Base-by-base conservation (phyloP, 2,113 vertebrate genomes). In the Colossoma macropomum region DNA sequence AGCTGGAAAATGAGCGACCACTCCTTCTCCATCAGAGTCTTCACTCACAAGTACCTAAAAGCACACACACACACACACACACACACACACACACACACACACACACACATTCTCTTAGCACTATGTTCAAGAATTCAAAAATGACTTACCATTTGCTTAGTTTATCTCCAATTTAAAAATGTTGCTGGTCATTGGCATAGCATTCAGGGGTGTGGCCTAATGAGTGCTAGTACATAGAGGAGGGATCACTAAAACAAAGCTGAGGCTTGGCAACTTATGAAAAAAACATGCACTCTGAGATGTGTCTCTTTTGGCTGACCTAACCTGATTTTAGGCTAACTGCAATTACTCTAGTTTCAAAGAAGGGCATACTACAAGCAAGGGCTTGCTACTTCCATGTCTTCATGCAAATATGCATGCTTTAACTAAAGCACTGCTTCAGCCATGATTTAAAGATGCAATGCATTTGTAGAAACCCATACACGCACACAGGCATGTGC, bases 1-100 rank as follows among this genome's bases (percentile, higher is more conserved):
- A 8, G 98, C 98, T 84, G 97, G 97, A 91, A 99, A 99, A 93
- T 99, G 98, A 82, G 98, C 97, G 91, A 99, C 96, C n/a, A 98
- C 94, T 63, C 97, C 98, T 25, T 97, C 96, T 0, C 97, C 97
- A 38, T 99, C 97, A 0, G 96, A 97, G 86, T 99, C 98, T 85
- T 99, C 98, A 0, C 96, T 99, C 92, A 99, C 95, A 77, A 99
- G 89, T 0, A 99, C 98, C 98, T 99, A 92, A 80, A 85, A 23
- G 82, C 5, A 84, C 27, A 83, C 19, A 83, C 63, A 80, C 74
- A 81, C 78, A 82, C 72, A 86, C 54, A 72, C 68, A 72, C 30
- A 74, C n/a, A 52, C 72, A 86, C 54, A 72, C 41, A 76, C 81
- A 50, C 54, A 62, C 78, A 74, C 52, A 69, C 34, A 54, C 72